Conservation (phyloP, 2,888 invertebrate genomes). For the Nemurella pictetii region DNA sequence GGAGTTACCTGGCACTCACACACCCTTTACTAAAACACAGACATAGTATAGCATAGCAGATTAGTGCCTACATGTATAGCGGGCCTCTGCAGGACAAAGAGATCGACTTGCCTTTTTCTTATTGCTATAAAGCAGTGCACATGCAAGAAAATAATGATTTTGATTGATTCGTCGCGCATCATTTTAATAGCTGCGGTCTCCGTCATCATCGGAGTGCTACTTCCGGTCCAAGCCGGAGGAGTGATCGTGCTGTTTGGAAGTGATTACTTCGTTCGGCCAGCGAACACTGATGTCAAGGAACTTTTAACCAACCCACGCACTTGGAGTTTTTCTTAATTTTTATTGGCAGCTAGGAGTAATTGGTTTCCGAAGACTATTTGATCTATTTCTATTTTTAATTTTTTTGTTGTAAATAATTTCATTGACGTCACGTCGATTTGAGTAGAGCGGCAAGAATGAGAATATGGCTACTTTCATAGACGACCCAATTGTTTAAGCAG, state of each 20-base stretch:
- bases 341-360: no score
- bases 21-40: not conserved
- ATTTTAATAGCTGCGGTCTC: not conserved
- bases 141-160: slow-evolving; percentile 22
- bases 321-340: no score
- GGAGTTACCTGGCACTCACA: slow-evolving; percentile 34
- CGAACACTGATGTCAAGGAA: not conserved
- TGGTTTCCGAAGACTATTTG: no score
- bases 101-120: not conserved
- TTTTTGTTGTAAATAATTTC: no score
- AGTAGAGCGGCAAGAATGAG: no score
- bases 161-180: slow-evolving; percentile 22
- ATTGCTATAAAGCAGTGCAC: not conserved
- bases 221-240: not conserved
- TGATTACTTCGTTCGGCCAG: no score
- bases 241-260: not conserved
- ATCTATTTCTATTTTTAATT: no score
- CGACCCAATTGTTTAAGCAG: no score
- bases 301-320: no score
- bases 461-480: no score
- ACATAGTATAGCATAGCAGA: not conserved
- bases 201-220: not conserved
- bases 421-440: no score
- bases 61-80: not conserved
- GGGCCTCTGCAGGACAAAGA: not conserved